phyloP scores from a whole-genome alignment of 2,113 vertebrate species.

The Junco hyemalis region DNA sequence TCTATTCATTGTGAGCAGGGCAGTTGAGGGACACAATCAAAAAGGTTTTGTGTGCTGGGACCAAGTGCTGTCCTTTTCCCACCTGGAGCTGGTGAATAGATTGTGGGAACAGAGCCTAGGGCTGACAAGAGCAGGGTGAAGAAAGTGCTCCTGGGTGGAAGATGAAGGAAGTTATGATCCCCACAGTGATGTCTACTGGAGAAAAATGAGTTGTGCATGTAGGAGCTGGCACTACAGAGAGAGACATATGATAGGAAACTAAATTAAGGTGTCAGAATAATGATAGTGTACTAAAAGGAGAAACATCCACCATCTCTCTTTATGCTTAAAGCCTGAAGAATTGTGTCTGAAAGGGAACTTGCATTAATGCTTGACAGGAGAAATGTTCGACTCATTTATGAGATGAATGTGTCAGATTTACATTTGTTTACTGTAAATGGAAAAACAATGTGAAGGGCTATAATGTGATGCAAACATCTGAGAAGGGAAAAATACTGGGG shows the following conservation, averaged over 20 bases:
- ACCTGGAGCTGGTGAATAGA: neutral
- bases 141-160: neutral
- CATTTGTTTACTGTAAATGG: constrained; percentile 16
- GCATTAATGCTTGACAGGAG: neutral
- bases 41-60: neutral
- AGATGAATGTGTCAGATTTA: neutral
- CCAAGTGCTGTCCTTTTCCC: neutral
- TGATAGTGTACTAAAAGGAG: neutral
- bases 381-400: neutral
- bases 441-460: neutral
- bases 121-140: fast-evolving
- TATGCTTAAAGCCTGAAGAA: neutral
- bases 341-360: neutral
- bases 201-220: neutral
- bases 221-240: neutral
- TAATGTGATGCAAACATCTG: neutral
- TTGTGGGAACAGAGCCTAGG: neutral
- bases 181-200: neutral
- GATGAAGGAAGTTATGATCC: neutral
- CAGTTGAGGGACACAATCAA: neutral
- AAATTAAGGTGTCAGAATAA: neutral
- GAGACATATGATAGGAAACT: neutral
- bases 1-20: neutral
- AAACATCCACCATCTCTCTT: neutral
- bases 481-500: neutral